Percentiles rank a stretch among this genome's conserved stretches.
phyloP scores from a whole-genome alignment of 2,797 vertebrate species.

The Crenuchus spilurus region DNA sequence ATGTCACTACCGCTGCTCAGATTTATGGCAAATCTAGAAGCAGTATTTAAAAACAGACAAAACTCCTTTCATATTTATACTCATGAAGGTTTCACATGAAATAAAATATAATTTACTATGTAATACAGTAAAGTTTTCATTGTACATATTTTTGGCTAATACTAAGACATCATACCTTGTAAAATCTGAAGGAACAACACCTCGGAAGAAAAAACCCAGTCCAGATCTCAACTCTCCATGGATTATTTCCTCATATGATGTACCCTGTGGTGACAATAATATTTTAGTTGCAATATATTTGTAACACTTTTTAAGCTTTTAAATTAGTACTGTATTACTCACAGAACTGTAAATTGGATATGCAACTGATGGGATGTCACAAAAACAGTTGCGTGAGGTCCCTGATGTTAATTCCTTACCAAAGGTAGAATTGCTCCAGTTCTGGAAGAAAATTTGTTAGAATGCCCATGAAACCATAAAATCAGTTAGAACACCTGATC shows the following conservation, averaged over 20 bases:
- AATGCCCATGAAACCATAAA: too few relatives aligned
- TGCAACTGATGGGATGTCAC: not conserved
- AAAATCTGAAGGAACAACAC: slow-evolving; percentile 1
- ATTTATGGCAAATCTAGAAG: not conserved
- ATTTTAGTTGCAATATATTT: not conserved
- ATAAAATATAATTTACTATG: too few relatives aligned
- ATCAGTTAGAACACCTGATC: too few relatives aligned
- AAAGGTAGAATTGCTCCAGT: slow-evolving; percentile 12
- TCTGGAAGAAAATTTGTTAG: not conserved
- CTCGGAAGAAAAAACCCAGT: slow-evolving; percentile 18
- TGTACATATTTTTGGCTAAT: not conserved
- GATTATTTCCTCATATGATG: not conserved
- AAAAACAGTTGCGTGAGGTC: not conserved
- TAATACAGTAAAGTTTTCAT: too few relatives aligned
- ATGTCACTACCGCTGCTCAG: not conserved
- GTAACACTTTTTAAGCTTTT: not conserved
- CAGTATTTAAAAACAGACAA: too few relatives aligned
- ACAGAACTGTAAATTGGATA: slow-evolving; percentile 7
- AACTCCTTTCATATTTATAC: too few relatives aligned
- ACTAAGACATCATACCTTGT: not conserved
- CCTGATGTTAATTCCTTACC: not conserved
- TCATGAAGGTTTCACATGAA: not conserved
- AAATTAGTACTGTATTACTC: not conserved
- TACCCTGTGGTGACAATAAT: not conserved
- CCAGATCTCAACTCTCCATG: not conserved